Percentiles rank a stretch among this genome's conserved stretches.
These are phyloP conservation scores for Macrosoma leucophasiata DNA, from an alignment of 2,888 invertebrate species.

Conservation along the genomic window DNA sequence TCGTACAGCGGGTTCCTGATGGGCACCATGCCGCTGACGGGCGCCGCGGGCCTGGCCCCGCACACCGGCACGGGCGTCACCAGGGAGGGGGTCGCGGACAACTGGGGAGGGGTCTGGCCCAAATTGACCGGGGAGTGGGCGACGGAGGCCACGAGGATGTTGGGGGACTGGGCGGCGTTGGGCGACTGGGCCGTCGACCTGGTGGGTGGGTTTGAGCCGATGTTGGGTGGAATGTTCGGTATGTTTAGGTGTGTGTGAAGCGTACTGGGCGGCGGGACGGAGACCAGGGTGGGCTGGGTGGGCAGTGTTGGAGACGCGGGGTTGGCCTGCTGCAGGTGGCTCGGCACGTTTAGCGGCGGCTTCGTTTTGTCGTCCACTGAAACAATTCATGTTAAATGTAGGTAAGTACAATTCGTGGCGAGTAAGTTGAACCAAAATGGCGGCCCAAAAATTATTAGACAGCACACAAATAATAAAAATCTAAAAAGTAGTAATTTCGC, in stretches of 20 bases:
- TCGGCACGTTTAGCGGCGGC: slow-evolving; percentile 36
- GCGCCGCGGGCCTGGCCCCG: slow-evolving; percentile 10
- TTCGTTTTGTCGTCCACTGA: slow-evolving; percentile 50
- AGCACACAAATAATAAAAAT: too few species aligned
- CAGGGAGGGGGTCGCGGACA: slow-evolving; percentile 33
- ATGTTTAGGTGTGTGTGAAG: slow-evolving; percentile 27
- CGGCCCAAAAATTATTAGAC: too few species aligned
- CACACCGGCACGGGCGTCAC: slow-evolving; percentile 42
- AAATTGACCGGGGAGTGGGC: slow-evolving; percentile 42
- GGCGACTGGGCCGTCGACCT: slow-evolving; percentile 29
- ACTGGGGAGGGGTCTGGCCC: slow-evolving; percentile 36
- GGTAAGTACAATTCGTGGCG: too few species aligned
- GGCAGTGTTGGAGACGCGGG: too few species aligned
- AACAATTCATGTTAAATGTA: too few species aligned
- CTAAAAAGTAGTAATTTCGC: too few species aligned
- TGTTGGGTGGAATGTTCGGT: slow-evolving; percentile 6
- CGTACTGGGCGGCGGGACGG: slow-evolving; percentile 40
- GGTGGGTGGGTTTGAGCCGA: slow-evolving; percentile 7
- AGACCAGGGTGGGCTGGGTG: slow-evolving; percentile 48
- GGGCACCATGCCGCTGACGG: slow-evolving; percentile 56
- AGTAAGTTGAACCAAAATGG: too few species aligned
- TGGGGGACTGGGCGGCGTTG: slow-evolving; percentile 30
- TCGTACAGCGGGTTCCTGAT: slow-evolving; percentile 61
- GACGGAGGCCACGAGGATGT: slow-evolving; percentile 25
- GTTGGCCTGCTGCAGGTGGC: slow-evolving; percentile 45